These are phyloP conservation scores for Dasyprocta punctata DNA, from an alignment of 2,113 vertebrate genomes.

Conservation along the genomic window DNA sequence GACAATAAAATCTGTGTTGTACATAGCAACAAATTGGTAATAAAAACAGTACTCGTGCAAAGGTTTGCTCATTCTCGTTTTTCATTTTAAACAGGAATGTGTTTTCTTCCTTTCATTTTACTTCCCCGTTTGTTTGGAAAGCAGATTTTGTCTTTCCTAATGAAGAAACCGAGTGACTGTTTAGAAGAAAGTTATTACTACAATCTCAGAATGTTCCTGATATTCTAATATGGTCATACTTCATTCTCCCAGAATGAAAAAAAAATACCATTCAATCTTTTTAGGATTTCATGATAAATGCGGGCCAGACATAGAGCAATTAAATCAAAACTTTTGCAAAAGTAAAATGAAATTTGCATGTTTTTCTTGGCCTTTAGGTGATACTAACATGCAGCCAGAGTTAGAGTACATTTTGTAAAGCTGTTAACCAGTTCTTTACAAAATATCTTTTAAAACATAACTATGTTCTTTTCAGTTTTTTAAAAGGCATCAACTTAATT, in stretches of 20 bases:
- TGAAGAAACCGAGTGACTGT: slow-evolving; percentile 87
- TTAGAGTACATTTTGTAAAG: not conserved
- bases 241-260: slow-evolving; percentile 91
- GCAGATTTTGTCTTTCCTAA: slow-evolving; percentile 86
- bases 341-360: not conserved
- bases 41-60: slow-evolving; percentile 95
- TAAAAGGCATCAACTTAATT: not conserved
- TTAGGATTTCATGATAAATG: slow-evolving; percentile 97
- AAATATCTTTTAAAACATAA: not conserved
- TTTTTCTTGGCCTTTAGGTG: not conserved
- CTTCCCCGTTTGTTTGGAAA: slow-evolving; percentile 84
- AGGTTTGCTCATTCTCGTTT: slow-evolving; percentile 91
- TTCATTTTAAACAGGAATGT: slow-evolving; percentile 88
- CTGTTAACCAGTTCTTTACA: not conserved
- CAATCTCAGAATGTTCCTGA: slow-evolving; percentile 87
- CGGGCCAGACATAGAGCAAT: slow-evolving; percentile 70
- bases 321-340: not conserved
- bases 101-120: slow-evolving; percentile 86
- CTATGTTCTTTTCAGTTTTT: not conserved
- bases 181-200: slow-evolving; percentile 89
- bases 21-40: slow-evolving; percentile 95
- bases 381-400: not conserved
- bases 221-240: slow-evolving; percentile 88
- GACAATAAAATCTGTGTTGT: slow-evolving; percentile 92
- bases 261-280: slow-evolving; percentile 95